A percentile compares a stretch with the other conserved stretches of the same genome.
phyloP scores from a whole-genome alignment of 2,113 vertebrate genomes.

The Hiodon tergisus region DNA sequence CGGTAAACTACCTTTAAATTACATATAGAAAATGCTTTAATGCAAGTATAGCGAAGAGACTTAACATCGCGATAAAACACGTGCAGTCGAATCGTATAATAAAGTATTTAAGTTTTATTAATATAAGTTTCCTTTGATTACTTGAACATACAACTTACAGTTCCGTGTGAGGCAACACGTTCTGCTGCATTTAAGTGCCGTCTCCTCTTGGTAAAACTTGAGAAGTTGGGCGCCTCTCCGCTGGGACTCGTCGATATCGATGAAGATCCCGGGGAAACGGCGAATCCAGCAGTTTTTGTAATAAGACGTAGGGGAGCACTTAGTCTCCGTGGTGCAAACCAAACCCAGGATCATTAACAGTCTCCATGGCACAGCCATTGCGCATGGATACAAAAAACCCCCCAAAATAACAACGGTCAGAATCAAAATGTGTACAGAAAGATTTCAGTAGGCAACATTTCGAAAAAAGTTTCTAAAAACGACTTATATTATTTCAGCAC shows the following conservation, averaged over 20 bases:
- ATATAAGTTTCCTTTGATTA: too few relatives aligned
- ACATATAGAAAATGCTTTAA: too few relatives aligned
- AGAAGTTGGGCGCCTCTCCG: conserved; percentile 76
- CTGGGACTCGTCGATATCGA: conserved; percentile 76
- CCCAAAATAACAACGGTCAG: conserved; percentile 19
- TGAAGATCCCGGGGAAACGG: conserved; percentile 73
- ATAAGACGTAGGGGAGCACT: conserved; percentile 75
- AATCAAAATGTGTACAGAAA: not conserved
- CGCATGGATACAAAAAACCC: conserved; percentile 26
- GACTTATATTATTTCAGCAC: not conserved
- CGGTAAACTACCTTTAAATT: too few relatives aligned
- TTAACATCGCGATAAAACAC: too few relatives aligned
- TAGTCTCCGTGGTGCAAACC: conserved; percentile 42
- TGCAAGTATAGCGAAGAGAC: not conserved
- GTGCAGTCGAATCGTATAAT: too few relatives aligned
- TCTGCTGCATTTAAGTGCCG: conserved; percentile 74
- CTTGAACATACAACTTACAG: conserved; percentile 48
- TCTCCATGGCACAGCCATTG: conserved; percentile 63
- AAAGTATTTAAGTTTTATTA: too few relatives aligned
- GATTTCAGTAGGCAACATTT: not conserved
- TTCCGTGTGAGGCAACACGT: conserved; percentile 75
- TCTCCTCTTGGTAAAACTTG: conserved; percentile 66
- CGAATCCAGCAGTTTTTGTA: conserved; percentile 92
- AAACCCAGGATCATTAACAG: conserved; percentile 59
- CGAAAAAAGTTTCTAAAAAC: not conserved